Percentiles rank a stretch among this genome's conserved stretches.
phyloP scores from a whole-genome alignment of 1,140 invertebrate genomes.

The Ctenoplectra terminalis region DNA sequence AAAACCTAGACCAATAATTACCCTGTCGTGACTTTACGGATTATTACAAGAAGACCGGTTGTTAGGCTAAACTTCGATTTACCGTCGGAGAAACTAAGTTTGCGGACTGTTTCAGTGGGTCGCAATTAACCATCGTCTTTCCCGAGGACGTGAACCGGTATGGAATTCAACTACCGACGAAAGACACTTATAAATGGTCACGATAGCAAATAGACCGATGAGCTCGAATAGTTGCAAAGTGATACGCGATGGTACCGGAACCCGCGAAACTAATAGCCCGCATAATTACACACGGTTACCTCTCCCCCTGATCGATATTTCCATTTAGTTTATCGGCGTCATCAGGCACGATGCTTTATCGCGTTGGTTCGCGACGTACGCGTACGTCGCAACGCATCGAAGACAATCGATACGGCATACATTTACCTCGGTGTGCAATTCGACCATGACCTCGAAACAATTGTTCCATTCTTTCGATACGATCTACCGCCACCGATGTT shows the following conservation, averaged over 20 bases:
- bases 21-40: neutral
- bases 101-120: neutral
- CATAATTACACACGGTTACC: slow-evolving; percentile 55
- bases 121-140: slow-evolving; percentile 23
- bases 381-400: slow-evolving; percentile 15
- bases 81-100: neutral
- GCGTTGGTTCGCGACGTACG: neutral
- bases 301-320: slow-evolving; percentile 53
- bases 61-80: neutral
- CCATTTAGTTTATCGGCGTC: slow-evolving; percentile 52
- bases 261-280: slow-evolving; percentile 39
- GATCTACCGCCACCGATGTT: neutral
- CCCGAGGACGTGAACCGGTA: neutral
- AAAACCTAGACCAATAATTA: neutral
- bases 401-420: slow-evolving; percentile 47
- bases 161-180: slow-evolving; percentile 17
- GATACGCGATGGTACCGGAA: slow-evolving; percentile 63
- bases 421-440: slow-evolving; percentile 31
- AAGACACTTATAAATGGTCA: slow-evolving; percentile 19
- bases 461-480: slow-evolving; percentile 40
- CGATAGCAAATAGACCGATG: neutral
- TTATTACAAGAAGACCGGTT: neutral
- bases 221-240: slow-evolving; percentile 44
- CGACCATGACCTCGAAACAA: slow-evolving; percentile 55
- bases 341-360: slow-evolving; percentile 45